Conservation (phyloP, 2,888 invertebrate species). For the Aphrophora alni region DNA sequence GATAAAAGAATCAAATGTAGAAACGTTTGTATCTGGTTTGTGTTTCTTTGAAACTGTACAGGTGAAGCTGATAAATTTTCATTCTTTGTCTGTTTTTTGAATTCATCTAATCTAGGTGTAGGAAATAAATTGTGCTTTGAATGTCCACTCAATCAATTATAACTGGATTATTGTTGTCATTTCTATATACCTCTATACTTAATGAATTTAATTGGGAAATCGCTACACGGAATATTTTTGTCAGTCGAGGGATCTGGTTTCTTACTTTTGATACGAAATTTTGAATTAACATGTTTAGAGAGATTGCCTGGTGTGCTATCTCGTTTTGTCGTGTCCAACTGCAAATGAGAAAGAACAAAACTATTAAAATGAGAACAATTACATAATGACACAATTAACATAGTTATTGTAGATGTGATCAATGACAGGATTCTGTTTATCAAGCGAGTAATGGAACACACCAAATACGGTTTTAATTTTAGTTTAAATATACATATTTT, state of each 20-base stretch:
- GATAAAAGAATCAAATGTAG: slow-evolving; percentile 28
- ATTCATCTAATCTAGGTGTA: slow-evolving; percentile 30
- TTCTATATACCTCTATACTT: neutral
- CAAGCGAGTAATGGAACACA: no score
- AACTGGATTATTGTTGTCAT: slow-evolving; percentile 50
- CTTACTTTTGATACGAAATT: neutral
- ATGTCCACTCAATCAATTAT: slow-evolving; percentile 65
- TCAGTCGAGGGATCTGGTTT: neutral
- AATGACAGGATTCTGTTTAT: no score
- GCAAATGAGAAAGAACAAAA: neutral
- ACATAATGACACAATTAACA: no score
- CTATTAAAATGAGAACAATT: no score
- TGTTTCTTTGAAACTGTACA: slow-evolving; percentile 19
- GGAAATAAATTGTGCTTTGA: slow-evolving; percentile 63
- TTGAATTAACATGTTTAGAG: slow-evolving; percentile 10
- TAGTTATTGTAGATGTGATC: no score
- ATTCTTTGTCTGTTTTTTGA: slow-evolving; percentile 34
- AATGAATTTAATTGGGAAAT: neutral
- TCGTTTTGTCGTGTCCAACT: neutral
- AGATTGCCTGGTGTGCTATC: neutral
- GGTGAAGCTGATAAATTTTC: slow-evolving; percentile 32
- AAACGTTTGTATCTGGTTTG: slow-evolving; percentile 20
- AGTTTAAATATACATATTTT: no score
- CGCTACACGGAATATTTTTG: slow-evolving; percentile 20
- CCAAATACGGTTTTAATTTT: no score